These are phyloP conservation scores for Isotomurus palustris DNA, from an alignment of 2,888 invertebrate species.

Conservation along the genomic window DNA sequence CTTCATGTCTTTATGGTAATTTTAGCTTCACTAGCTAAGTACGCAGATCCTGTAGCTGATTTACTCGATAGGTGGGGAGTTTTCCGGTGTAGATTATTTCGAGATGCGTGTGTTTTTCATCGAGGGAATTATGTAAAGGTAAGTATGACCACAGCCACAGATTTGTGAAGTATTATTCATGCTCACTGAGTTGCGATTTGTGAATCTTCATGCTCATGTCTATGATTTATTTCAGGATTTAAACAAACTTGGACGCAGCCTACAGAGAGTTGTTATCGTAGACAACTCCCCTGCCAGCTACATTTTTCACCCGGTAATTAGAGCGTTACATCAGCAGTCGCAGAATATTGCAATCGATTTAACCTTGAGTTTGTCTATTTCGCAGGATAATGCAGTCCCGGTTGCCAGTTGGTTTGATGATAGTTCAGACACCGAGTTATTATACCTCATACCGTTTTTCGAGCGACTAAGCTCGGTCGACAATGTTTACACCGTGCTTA, in stretches of 20 bases:
- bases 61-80: slow-evolving; percentile 96
- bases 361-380: no score
- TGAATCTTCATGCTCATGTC: background rate
- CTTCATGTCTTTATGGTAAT: slow-evolving; percentile 7
- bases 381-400: slow-evolving; percentile 63
- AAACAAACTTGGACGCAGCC: slow-evolving; percentile 91
- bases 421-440: slow-evolving; percentile 91
- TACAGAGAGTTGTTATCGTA: slow-evolving; percentile 94
- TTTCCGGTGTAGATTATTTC: slow-evolving; percentile 90
- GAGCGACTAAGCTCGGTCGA: slow-evolving; percentile 95
- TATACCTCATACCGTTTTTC: slow-evolving; percentile 96
- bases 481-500: slow-evolving; percentile 91
- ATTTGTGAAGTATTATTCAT: background rate
- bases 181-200: background rate
- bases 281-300: slow-evolving; percentile 99
- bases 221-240: slow-evolving; percentile 62
- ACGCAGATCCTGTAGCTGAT: slow-evolving; percentile 99
- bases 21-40: slow-evolving; percentile 55
- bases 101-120: slow-evolving; percentile 99
- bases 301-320: slow-evolving; percentile 90
- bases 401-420: slow-evolving; percentile 99
- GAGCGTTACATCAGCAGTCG: no score
- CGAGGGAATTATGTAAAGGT: slow-evolving; percentile 97
- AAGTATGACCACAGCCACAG: background rate
- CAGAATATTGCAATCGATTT: no score